phyloP scores from a whole-genome alignment of 2,113 vertebrate species.

The Ceratotherium simum region DNA sequence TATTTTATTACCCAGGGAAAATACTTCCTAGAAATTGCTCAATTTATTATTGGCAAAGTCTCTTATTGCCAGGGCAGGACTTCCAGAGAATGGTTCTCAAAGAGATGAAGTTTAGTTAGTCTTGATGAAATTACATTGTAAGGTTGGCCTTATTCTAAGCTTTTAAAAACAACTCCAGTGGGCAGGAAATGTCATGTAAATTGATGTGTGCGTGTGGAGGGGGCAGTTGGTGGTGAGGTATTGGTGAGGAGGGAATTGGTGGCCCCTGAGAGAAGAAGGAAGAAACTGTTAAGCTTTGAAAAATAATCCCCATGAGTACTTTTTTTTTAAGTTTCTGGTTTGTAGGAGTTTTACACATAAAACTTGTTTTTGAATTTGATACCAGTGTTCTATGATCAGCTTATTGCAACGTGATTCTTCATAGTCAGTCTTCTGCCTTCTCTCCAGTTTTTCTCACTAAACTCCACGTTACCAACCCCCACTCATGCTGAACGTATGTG shows the following conservation, averaged over 20 bases:
- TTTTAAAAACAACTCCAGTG: conserved; percentile 14
- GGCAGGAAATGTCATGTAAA: conserved; percentile 3
- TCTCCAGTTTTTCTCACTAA: background rate
- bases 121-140: background rate
- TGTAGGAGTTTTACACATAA: conserved; percentile 12
- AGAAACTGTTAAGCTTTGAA: conserved; percentile 21
- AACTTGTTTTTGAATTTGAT: background rate
- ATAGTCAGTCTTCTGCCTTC: background rate
- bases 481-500: background rate
- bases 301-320: background rate
- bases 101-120: background rate
- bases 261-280: background rate
- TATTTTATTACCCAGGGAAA: conserved; percentile 1
- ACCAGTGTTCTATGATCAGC: background rate
- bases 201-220: background rate
- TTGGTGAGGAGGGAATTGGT: background rate
- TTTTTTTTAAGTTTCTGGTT: background rate
- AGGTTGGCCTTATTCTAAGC: background rate
- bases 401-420: background rate
- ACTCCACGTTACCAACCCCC: background rate
- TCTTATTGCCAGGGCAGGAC: background rate
- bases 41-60: conserved; percentile 35
- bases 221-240: background rate
- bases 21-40: conserved; percentile 24
- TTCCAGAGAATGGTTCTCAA: conserved; percentile 42